Evolutionary conservation across 2,113 vertebrate species (phyloP), one percentile per base, ranked within the genome.

Genomic region (Pungitius pungitius): DNA sequence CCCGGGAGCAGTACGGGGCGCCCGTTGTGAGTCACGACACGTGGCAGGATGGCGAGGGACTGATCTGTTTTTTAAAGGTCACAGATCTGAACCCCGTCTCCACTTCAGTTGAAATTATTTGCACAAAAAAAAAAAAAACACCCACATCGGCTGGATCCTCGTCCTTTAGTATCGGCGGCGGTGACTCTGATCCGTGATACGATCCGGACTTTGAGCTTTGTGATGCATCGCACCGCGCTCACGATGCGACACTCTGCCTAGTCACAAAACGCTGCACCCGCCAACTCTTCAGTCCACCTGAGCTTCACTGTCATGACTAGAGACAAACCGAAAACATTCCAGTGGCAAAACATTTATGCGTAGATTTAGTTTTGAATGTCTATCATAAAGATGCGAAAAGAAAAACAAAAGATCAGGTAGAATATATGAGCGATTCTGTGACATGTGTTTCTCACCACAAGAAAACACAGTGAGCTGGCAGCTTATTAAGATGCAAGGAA

Each of bases 61-160:
- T 60, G 39, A 63, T 39, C 58, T 73, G 54, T 76, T 24, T 79
- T 60, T 58, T 8, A 76, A 75, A 81, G 75, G 81, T 83, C 58
- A 64, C 22, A 33, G 33, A 81, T 75, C 65, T 85, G 61, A 71
- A 30, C 49, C 52, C 45, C 15, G 22, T 15, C 59, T 56, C 24
- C 67, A 61, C 33, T 35, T 35, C 33, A 35, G 33, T 35, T 35
- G 33, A 35, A 35, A 35, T 35, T 6, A 35, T 35, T 35, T 5
- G 33, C 33, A 35, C 5, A 35, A 35, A 7, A 35, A 35, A 35
- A 35, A 35, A 35, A 7, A 35, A 35, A 35, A 3, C 33, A 35
- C 4, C 4, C 0, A 35, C 33, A 8, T 35, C 6, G 33, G 33
- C 33, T 8, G 33, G 33, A 35, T 5, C 33, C 5, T 42, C 40